Conservation (phyloP, 2,797 vertebrate genomes). For the Emydoidea blandingii region DNA sequence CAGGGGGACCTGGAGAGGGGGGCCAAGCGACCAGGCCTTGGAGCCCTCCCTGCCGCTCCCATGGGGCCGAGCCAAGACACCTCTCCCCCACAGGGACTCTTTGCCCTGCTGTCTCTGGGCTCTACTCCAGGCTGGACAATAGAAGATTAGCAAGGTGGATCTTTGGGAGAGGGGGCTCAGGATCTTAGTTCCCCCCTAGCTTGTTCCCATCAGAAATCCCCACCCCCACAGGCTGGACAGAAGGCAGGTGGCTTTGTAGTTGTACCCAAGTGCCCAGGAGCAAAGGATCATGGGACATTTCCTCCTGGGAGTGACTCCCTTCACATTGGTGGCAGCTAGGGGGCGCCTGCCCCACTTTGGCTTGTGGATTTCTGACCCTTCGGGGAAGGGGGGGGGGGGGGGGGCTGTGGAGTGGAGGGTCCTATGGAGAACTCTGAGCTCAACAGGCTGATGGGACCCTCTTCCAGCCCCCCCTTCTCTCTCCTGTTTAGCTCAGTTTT, state of each 20-base stretch:
- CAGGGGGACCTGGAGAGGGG: not conserved
- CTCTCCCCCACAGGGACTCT: not conserved
- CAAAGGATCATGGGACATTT: not conserved
- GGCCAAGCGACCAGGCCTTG: not conserved
- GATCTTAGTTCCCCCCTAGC: not conserved
- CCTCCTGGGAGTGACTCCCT: not conserved
- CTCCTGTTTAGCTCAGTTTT: not conserved
- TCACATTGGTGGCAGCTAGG: not conserved
- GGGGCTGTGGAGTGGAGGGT: not conserved
- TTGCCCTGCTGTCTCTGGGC: not conserved
- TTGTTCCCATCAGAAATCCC: not conserved
- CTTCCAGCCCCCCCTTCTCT: not conserved
- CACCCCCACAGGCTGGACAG: not conserved
- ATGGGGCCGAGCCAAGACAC: rapidly evolving
- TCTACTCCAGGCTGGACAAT: not conserved
- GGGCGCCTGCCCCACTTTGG: not conserved
- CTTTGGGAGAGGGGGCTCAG: rapidly evolving
- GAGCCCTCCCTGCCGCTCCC: not conserved
- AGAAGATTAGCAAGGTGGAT: not conserved
- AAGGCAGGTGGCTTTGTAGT: not conserved
- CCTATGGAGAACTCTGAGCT: not conserved
- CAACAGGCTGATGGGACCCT: not conserved
- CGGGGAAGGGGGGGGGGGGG: not conserved
- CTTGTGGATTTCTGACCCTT: not conserved
- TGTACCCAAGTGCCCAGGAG: not conserved